Evolutionary conservation across 1,140 invertebrate genomes (phyloP), one percentile per base, ranked within the genome.

Genomic region (Macrobrachium rosenbergii): DNA sequence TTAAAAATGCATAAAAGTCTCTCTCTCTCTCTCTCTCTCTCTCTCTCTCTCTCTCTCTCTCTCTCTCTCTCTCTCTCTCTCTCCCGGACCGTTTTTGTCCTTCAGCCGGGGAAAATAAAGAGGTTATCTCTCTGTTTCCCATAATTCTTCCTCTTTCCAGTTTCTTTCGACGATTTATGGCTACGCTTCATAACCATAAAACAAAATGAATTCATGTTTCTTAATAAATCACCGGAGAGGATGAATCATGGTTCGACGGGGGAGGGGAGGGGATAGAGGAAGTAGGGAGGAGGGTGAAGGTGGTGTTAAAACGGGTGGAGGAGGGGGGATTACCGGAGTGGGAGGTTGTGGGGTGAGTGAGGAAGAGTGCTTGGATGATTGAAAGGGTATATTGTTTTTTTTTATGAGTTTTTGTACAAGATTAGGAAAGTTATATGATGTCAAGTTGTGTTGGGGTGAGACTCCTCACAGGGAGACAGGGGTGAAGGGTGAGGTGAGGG

Each of bases 121-220:
- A 43, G 67, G 81, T 59, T 72, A 67, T 77, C 73, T 67, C 37
- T 75, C 73, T 60, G 28, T 64, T 63, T 73, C 83, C 73, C 83
- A 43, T 86, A 86, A 86, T 63, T 86, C 83, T 80, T 86, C 64
- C 83, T 77, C 60, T 62, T 73, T 63, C 76, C 45, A 63, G 59
- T 79, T 72, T 72, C 69, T 73, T 63, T 64, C 23, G 62, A 63
- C 58, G 82, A 86, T 86, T 72, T 86, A 86, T 80, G 77, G 83
- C 83, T 11, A 16, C 83, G 69, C 45, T 86, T 86, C 83, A 73
- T 86, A 80, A 72, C 64, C 83, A 86, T 86, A 86, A 86, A 86
- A 86, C 83, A 86, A 80, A 86, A 86, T 86, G 83, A 79, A 86
- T 86, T 86, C 83, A 60, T 79, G 76, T 72, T 79, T 62, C 77